Evolutionary conservation across 2,113 vertebrate genomes (phyloP), one percentile per base, ranked within the genome.

Genomic region (Talpa occidentalis): DNA sequence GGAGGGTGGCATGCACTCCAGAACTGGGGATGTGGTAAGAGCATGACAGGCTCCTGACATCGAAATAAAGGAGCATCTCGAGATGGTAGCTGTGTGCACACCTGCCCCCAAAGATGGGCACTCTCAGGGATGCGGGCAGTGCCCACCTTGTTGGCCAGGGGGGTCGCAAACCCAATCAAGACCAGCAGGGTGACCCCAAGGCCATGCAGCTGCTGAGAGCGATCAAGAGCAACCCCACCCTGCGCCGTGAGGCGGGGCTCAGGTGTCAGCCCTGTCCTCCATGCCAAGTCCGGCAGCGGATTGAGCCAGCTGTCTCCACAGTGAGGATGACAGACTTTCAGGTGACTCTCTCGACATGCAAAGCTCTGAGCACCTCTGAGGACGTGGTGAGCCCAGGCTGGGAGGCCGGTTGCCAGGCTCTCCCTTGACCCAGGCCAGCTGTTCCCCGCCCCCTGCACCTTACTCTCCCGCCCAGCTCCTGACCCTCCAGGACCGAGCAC

Each of bases 371-470:
- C 24, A 24, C 77, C 32, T 54, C 40, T 2, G 35, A 19, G 91
- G 74, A 21, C 8, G 2, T 0, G 4, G 30, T 1, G 6, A n/a
- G 17, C 69, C 26, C 0, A 1, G 5, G 1, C 6, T 0, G 15
- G 10, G 42, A 30, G 40, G 24, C 30, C 37, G 5, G 40, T 37
- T 42, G 77, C 72, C 10, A 0, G 49, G 44, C 10, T 47, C 28
- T 16, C n/a, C 60, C 11, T 4, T 0, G 0, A 2, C 24, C 26
- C n/a, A n/a, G n/a, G n/a, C n/a, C n/a, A n/a, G n/a, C n/a, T n/a
- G n/a, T n/a, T n/a, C n/a, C n/a, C n/a, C n/a, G n/a, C n/a, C n/a
- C 37, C 32, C 14, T 32, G 44, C 12, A 42, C 47, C 24, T 69
- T 9, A 54, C 42, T 69, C 87, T 66, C 52, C 3, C 5, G 24